Evolutionary conservation across 2,797 vertebrate genomes (phyloP).

Genomic region (Eulemur mongoz): DNA sequence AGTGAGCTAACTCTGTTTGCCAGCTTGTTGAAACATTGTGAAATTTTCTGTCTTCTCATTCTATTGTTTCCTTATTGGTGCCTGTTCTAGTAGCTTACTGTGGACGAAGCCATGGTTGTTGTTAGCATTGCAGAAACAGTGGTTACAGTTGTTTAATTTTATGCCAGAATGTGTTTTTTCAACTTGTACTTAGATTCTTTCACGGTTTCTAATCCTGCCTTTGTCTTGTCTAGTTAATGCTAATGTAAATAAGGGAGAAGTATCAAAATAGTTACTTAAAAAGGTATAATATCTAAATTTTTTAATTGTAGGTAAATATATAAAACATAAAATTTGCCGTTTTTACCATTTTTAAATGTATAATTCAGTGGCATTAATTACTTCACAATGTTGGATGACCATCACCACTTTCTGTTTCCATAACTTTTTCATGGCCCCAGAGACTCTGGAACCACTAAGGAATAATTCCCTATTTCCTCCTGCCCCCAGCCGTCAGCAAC

Average conservation of each 20-base stretch:
- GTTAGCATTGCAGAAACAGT: neutral
- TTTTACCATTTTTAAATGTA: neutral
- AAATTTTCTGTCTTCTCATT: neutral
- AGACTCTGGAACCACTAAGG: neutral
- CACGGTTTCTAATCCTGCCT: neutral
- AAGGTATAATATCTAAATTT: neutral
- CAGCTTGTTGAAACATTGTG: neutral
- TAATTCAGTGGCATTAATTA: neutral
- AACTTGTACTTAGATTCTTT: neutral
- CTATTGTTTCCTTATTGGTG: neutral
- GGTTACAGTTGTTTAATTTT: neutral
- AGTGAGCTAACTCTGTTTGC: neutral
- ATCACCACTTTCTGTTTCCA: neutral
- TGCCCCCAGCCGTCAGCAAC: neutral
- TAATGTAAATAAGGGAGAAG: neutral
- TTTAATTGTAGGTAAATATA: neutral
- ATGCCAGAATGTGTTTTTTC: neutral
- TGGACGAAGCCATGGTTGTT: neutral
- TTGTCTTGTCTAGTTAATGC: neutral
- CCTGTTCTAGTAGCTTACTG: neutral
- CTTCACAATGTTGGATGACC: neutral
- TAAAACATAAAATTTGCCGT: neutral
- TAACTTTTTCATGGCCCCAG: neutral
- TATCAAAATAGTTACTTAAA: neutral
- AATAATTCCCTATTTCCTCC: neutral